A percentile compares a stretch with the other conserved stretches of the same genome.
Conservation (phyloP, 2,888 invertebrate species). For the Timema podura region DNA sequence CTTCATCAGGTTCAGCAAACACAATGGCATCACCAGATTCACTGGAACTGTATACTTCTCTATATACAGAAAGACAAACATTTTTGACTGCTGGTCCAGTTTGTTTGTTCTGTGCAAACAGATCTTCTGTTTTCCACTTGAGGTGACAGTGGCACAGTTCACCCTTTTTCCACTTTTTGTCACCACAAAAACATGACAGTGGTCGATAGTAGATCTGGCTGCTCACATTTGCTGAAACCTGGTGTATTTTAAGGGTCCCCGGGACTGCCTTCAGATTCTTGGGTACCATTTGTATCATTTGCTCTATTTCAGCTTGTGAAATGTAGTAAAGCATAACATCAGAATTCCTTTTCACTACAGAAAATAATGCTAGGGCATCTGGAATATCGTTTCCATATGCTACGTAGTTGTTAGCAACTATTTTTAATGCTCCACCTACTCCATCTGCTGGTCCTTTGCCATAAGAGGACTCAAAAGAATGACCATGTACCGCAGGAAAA, state of each 20-base stretch:
- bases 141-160: too few species aligned
- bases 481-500: slow-evolving; percentile 18
- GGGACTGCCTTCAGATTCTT: slow-evolving; percentile 4
- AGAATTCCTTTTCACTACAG: not conserved
- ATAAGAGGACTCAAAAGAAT: slow-evolving; percentile 19
- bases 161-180: too few species aligned
- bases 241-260: slow-evolving; percentile 2
- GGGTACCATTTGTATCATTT: not conserved
- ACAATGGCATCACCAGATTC: too few species aligned
- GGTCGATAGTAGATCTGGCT: too few species aligned
- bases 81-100: too few species aligned
- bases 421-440: slow-evolving; percentile 19
- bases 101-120: too few species aligned
- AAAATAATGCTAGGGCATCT: slow-evolving; percentile 2
- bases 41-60: too few species aligned
- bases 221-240: not conserved
- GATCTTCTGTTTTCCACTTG: too few species aligned
- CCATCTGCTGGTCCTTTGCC: slow-evolving; percentile 23
- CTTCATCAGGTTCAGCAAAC: too few species aligned
- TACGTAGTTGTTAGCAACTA: slow-evolving; percentile 4
- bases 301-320: not conserved
- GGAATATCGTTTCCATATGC: slow-evolving; percentile 15
- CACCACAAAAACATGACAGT: too few species aligned
- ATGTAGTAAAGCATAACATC: slow-evolving; percentile 1
- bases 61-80: too few species aligned